Percentiles rank a stretch among this genome's conserved stretches.
Evolutionary conservation across 2,113 vertebrate genomes (phyloP).

Genomic region (Sebastes schlegelii): DNA sequence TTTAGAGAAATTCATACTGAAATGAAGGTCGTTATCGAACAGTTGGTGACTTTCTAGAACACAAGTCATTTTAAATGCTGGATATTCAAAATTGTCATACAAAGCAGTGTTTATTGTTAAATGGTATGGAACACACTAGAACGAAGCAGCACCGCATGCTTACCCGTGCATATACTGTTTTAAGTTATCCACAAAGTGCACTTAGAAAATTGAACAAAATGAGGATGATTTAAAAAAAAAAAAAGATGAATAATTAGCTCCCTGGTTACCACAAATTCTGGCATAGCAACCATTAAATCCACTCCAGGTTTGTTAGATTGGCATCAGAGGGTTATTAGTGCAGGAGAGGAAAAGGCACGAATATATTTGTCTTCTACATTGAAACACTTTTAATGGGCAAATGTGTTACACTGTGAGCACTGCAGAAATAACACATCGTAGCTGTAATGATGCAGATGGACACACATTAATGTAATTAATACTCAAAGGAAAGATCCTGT

Average conservation of each 20-base stretch:
- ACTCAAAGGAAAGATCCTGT: constrained; percentile 8
- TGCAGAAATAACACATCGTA: not conserved
- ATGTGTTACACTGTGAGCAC: not conserved
- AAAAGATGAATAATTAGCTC: constrained; percentile 49
- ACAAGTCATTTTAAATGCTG: constrained; percentile 25
- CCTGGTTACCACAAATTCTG: constrained; percentile 37
- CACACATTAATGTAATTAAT: constrained; percentile 16
- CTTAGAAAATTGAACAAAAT: constrained; percentile 6
- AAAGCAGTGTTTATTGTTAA: too few relatives aligned
- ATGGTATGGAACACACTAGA: not conserved
- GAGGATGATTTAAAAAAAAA: not conserved
- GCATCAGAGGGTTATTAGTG: constrained; percentile 2
- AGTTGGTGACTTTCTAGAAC: constrained; percentile 7
- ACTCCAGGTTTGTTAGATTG: constrained; percentile 5
- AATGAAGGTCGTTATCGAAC: not conserved
- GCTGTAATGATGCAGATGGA: constrained; percentile 9
- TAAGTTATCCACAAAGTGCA: not conserved
- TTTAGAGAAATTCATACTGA: constrained; percentile 7
- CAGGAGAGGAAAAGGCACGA: not conserved
- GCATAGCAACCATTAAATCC: constrained; percentile 20
- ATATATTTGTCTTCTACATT: constrained; percentile 22
- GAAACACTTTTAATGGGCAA: constrained; percentile 12
- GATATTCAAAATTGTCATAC: not conserved
- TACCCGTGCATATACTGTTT: not conserved
- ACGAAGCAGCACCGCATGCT: not conserved